phyloP scores from a whole-genome alignment of 92 coral and sea anemone genomes.

The Bergia sp. region DNA sequence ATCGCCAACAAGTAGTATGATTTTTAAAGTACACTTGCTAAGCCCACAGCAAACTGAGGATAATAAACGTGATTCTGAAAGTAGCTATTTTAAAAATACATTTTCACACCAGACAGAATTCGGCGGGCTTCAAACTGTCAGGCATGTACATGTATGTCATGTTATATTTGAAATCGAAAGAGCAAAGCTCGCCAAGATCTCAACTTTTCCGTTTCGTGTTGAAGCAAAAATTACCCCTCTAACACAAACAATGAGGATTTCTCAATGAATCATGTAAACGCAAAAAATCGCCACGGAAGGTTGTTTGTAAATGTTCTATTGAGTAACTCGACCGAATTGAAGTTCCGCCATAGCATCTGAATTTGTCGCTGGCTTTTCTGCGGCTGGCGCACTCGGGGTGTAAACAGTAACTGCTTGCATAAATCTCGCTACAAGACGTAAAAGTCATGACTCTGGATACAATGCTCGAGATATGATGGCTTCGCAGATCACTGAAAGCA shows the following conservation, averaged over 20 bases:
- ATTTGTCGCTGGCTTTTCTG: conserved; percentile 11
- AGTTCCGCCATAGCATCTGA: conserved; percentile 44
- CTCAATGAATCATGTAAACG: conserved; percentile 67
- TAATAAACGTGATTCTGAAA: conserved; percentile 41
- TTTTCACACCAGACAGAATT: conserved; percentile 48
- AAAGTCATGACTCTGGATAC: conserved; percentile 72
- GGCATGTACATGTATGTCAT: conserved; percentile 29
- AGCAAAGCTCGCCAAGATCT: background rate
- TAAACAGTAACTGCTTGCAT: conserved; percentile 57
- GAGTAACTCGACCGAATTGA: conserved; percentile 26
- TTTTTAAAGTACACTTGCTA: conserved; percentile 61
- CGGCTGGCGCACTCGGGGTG: conserved; percentile 20
- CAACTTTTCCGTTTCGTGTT: conserved; percentile 16
- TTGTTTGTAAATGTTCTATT: conserved; percentile 57
- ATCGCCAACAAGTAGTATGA: conserved; percentile 45
- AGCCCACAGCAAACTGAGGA: conserved; percentile 61
- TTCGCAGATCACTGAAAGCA: conserved; percentile 80
- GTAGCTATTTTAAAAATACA: conserved; percentile 31
- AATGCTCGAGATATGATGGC: conserved; percentile 67
- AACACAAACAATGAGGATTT: conserved; percentile 71
- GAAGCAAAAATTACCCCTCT: conserved; percentile 55
- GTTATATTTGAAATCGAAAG: conserved; percentile 46
- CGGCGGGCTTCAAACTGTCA: conserved; percentile 53
- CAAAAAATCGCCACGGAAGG: conserved; percentile 62
- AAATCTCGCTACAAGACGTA: conserved; percentile 60